These are phyloP conservation scores for Scaptomyza parva DNA, from an alignment of 2,888 invertebrate genomes.

Conservation along the genomic window DNA sequence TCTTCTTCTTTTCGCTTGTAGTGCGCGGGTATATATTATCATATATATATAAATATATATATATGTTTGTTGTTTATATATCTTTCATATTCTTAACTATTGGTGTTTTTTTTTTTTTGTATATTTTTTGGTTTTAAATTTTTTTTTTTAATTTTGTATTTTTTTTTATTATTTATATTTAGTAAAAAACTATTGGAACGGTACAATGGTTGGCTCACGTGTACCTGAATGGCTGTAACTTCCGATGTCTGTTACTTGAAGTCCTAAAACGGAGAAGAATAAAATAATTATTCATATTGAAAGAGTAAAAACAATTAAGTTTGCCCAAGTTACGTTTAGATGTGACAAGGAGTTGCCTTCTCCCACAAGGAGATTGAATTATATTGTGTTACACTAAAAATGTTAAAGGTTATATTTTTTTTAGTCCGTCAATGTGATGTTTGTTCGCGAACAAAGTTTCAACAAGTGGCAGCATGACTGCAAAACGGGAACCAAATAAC, in stretches of 20 bases:
- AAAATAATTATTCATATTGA: background rate
- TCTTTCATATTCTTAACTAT: slow-evolving; percentile 57
- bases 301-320: no score
- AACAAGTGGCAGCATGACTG: background rate
- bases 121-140: slow-evolving; percentile 38
- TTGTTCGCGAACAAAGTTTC: background rate
- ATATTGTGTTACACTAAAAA: no score
- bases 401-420: no score
- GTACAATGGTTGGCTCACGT: slow-evolving; percentile 88
- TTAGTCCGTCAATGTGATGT: background rate
- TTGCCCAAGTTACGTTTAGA: no score
- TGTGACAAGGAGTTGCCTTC: no score
- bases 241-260: slow-evolving; percentile 98
- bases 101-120: slow-evolving; percentile 32
- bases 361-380: no score
- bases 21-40: slow-evolving; percentile 43
- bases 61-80: slow-evolving; percentile 50
- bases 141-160: slow-evolving; percentile 50
- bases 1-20: slow-evolving; percentile 34
- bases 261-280: slow-evolving; percentile 86
- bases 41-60: no score
- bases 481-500: no score
- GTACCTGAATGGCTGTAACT: slow-evolving; percentile 98
- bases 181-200: slow-evolving; percentile 67
- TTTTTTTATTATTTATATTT: slow-evolving; percentile 53